A percentile compares a stretch with the other conserved stretches of the same genome.
phyloP scores from a whole-genome alignment of 2,113 vertebrate genomes.

The Oreamnos americanus region DNA sequence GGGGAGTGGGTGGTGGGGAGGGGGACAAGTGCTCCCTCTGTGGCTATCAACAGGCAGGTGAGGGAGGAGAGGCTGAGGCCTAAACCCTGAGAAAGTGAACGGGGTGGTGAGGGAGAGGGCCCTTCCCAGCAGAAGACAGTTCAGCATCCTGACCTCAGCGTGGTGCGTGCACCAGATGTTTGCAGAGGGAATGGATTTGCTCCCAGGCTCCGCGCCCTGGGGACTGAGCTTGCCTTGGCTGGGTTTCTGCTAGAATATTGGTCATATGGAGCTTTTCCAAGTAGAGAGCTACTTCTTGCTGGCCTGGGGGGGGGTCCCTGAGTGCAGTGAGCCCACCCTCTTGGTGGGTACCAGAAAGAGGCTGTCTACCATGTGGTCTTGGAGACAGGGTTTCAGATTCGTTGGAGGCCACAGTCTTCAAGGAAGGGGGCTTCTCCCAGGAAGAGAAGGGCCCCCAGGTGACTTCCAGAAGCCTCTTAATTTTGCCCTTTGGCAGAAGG shows the following conservation, averaged over 20 bases:
- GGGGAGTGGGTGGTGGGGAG: neutral
- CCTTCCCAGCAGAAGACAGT: neutral
- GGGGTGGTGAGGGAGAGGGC: neutral
- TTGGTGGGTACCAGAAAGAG: neutral
- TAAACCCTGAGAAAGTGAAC: neutral
- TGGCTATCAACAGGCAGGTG: neutral
- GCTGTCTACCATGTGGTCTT: neutral
- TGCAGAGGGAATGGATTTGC: neutral
- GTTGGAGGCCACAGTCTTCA: neutral
- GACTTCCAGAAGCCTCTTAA: neutral
- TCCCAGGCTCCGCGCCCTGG: neutral
- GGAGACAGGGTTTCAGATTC: neutral
- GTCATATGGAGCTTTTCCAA: neutral
- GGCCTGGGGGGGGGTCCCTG: neutral
- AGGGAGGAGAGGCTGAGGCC: neutral
- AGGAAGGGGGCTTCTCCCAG: neutral
- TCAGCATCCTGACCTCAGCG: neutral
- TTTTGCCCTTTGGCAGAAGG: neutral
- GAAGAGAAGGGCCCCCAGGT: neutral
- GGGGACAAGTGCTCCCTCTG: neutral
- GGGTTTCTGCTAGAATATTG: neutral
- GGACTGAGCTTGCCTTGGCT: neutral
- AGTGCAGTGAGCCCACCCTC: neutral
- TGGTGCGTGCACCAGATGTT: neutral
- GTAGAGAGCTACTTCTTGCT: neutral